Evolutionary conservation across 2,797 vertebrate species (phyloP).

Genomic region (Gambusia yucatana): DNA sequence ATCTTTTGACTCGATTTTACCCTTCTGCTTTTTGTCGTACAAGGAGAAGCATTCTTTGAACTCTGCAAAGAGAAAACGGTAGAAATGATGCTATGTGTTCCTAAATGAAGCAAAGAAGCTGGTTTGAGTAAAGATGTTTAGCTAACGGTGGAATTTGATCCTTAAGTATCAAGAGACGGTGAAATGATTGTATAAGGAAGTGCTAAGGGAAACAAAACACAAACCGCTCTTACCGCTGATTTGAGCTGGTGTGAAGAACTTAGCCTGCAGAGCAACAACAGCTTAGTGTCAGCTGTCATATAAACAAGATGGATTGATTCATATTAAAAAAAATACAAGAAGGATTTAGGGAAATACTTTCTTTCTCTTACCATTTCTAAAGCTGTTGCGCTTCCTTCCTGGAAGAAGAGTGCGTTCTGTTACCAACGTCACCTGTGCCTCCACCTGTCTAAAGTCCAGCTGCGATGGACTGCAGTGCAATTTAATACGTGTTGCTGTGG

Average conservation of each 20-base stretch:
- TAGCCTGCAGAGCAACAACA: slow-evolving; percentile 82
- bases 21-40: slow-evolving; percentile 92
- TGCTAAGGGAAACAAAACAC: background rate
- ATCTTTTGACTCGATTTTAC: slow-evolving; percentile 88
- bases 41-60: slow-evolving; percentile 98
- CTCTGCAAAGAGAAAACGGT: slow-evolving; percentile 74
- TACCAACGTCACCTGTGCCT: slow-evolving; percentile 45
- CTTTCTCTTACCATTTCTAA: slow-evolving; percentile 73
- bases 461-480: slow-evolving; percentile 65
- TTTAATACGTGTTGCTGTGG: slow-evolving; percentile 86
- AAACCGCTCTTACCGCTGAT: slow-evolving; percentile 87
- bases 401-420: slow-evolving; percentile 50
- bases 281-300: background rate
- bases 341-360: background rate
- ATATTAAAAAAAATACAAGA: slow-evolving; percentile 1
- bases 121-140: background rate
- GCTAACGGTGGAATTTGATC: background rate
- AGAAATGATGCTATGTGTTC: background rate
- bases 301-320: background rate
- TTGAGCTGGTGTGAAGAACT: slow-evolving; percentile 93
- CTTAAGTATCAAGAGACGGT: background rate
- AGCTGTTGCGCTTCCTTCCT: slow-evolving; percentile 38
- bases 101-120: background rate
- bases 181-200: background rate
- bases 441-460: slow-evolving; percentile 82